These are phyloP conservation scores for Pelochelys cantorii DNA, from an alignment of 2,797 vertebrate genomes.

Conservation along the genomic window DNA sequence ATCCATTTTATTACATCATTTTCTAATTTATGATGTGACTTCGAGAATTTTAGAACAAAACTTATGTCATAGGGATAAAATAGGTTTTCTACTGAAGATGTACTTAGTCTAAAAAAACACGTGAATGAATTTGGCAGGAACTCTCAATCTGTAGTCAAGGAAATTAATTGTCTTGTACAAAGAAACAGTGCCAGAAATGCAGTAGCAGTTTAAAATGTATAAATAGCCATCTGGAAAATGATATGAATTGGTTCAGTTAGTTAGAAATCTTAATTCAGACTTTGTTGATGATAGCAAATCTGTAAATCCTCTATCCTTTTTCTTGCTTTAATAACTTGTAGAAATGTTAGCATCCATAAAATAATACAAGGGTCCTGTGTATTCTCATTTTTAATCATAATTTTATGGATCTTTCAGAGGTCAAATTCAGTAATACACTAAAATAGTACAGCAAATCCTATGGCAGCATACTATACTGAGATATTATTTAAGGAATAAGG, in stretches of 20 bases:
- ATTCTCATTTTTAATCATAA: neutral
- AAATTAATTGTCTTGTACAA: neutral
- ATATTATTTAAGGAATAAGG: neutral
- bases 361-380: neutral
- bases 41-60: constrained; percentile 25
- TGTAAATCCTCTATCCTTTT: neutral
- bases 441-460: neutral
- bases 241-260: neutral
- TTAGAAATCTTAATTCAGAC: neutral
- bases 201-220: neutral
- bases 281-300: neutral
- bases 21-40: neutral
- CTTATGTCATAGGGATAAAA: neutral
- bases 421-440: neutral
- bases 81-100: neutral
- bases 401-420: neutral
- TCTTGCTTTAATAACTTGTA: neutral
- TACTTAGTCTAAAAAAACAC: neutral
- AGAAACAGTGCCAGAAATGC: neutral
- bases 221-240: neutral
- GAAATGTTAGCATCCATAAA: neutral
- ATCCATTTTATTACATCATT: neutral
- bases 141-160: neutral
- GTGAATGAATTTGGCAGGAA: neutral
- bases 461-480: neutral